Evolutionary conservation across 2,797 vertebrate species (phyloP).

Genomic region (Liasis olivaceus): DNA sequence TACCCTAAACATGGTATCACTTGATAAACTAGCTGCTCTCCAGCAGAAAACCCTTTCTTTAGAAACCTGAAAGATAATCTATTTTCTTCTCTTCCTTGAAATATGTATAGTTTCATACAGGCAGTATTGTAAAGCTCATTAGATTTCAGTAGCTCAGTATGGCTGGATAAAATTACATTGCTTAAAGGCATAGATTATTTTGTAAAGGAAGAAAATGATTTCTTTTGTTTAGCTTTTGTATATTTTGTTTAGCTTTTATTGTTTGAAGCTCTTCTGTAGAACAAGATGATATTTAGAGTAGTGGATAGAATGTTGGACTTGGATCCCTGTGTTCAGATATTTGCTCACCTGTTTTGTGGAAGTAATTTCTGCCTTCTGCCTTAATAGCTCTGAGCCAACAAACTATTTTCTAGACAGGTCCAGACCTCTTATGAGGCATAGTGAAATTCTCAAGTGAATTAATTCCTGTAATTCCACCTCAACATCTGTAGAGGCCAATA

Average conservation of each 20-base stretch:
- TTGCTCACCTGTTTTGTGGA: neutral
- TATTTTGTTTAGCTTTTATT: neutral
- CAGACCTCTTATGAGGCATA: neutral
- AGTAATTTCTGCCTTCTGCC: neutral
- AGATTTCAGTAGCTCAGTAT: neutral
- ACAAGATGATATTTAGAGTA: neutral
- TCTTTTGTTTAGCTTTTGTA: neutral
- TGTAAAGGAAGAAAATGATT: neutral
- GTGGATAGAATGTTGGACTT: neutral
- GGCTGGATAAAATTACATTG: neutral
- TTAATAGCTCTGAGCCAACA: neutral
- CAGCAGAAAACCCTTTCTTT: neutral
- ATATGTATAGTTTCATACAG: neutral
- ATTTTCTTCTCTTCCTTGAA: neutral
- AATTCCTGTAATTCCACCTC: neutral
- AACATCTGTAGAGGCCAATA: neutral
- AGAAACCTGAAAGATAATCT: neutral
- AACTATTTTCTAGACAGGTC: neutral
- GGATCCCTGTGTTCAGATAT: neutral
- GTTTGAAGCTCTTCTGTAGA: neutral
- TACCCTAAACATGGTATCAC: slow-evolving; percentile 55
- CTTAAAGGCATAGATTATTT: neutral
- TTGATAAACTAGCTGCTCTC: neutral
- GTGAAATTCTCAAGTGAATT: neutral
- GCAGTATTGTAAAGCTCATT: neutral